These are phyloP conservation scores for Ephydatia muelleri DNA, from an alignment of 37 sponge, comb jelly and placozoan genomes.

Conservation along the genomic window DNA sequence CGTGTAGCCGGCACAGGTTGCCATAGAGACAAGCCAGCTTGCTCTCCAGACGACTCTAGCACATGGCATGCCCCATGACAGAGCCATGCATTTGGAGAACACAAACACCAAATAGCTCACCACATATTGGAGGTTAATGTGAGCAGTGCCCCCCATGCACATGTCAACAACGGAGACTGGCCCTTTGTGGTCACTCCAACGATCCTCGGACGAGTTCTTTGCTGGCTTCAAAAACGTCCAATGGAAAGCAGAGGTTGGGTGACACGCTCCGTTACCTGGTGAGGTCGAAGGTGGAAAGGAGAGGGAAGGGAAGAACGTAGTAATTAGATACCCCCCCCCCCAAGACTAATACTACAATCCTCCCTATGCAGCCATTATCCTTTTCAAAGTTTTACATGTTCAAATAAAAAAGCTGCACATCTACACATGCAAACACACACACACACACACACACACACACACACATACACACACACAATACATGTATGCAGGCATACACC, in stretches of 20 bases:
- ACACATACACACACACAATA: too few species aligned
- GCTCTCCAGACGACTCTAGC: conserved; percentile 53
- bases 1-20: conserved; percentile 18
- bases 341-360: too few species aligned
- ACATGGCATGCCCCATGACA: not conserved
- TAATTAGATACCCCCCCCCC: too few species aligned
- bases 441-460: too few species aligned
- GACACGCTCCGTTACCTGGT: conserved; percentile 6
- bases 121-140: conserved; percentile 54
- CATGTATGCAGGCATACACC: too few species aligned
- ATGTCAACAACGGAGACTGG: conserved; percentile 37
- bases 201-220: not conserved
- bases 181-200: not conserved
- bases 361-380: too few species aligned
- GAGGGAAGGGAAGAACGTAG: not conserved
- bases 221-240: conserved; percentile 17
- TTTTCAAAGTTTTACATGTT: too few species aligned
- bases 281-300: not conserved
- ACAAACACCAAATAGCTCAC: conserved; percentile 14
- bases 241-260: conserved; percentile 25
- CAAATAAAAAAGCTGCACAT: too few species aligned
- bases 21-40: conserved; percentile 47
- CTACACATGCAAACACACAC: too few species aligned
- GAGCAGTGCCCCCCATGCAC: conserved; percentile 36
- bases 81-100: not conserved